Evolutionary conservation across 1,140 invertebrate genomes (phyloP).

Genomic region (Hylyphantes graminicola): DNA sequence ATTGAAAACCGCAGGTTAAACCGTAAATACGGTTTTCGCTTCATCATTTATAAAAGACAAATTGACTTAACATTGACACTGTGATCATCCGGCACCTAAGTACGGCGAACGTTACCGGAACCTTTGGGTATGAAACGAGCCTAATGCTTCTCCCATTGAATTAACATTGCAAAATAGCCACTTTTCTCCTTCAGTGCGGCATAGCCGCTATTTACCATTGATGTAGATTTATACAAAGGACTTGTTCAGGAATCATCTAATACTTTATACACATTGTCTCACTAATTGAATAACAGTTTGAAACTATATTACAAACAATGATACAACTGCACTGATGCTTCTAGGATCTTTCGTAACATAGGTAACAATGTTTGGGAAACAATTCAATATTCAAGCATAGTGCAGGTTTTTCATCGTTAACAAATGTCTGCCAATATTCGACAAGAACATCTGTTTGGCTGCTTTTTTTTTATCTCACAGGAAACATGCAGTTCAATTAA

Average conservation of each 20-base stretch:
- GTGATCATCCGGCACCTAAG: too few species aligned
- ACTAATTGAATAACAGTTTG: constrained; percentile 26
- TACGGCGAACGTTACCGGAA: too few species aligned
- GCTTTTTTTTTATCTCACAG: neutral
- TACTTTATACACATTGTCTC: constrained; percentile 29
- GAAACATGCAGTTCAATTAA: neutral
- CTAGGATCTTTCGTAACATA: constrained; percentile 11
- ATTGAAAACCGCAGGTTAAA: too few species aligned
- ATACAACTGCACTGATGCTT: constrained; percentile 24
- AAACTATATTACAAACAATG: constrained; percentile 39
- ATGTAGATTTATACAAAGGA: neutral
- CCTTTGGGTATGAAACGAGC: too few species aligned
- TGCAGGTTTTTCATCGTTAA: constrained; percentile 23
- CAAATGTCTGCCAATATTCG: constrained; percentile 10
- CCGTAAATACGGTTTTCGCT: too few species aligned
- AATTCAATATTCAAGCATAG: constrained; percentile 16
- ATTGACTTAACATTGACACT: too few species aligned
- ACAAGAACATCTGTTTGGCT: constrained; percentile 11
- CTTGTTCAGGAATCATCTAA: constrained; percentile 8
- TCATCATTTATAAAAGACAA: too few species aligned
- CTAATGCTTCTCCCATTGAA: too few species aligned
- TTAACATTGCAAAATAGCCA: too few species aligned
- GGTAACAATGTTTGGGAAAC: constrained; percentile 1
- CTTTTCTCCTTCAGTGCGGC: too few species aligned
- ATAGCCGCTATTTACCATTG: neutral